Percentiles rank a stretch among this genome's conserved stretches.
These are phyloP conservation scores for Zaprionus camerounensis DNA, from an alignment of 1,140 invertebrate species.

Conservation along the genomic window DNA sequence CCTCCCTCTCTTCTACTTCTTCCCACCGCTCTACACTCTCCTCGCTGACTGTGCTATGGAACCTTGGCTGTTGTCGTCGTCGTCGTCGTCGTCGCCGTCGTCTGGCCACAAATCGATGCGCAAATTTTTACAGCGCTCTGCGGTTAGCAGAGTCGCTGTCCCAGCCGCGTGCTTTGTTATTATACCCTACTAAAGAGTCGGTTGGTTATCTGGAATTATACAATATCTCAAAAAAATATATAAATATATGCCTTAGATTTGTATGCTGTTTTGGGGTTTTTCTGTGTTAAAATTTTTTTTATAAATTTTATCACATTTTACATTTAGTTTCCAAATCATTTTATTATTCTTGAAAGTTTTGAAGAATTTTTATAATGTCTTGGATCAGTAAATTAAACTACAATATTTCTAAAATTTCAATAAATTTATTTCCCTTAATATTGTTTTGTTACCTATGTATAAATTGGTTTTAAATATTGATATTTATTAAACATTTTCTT, in stretches of 20 bases:
- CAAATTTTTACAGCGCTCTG: slow-evolving; percentile 76
- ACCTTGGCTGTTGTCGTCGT: slow-evolving; percentile 49
- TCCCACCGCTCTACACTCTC: not conserved
- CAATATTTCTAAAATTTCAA: not conserved
- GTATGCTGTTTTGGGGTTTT: accelerated
- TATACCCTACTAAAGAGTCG: slow-evolving; percentile 12
- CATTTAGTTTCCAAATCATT: not conserved
- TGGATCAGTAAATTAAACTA: not conserved
- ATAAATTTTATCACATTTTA: no score
- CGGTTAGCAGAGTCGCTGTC: slow-evolving; percentile 61
- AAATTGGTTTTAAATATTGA: not conserved
- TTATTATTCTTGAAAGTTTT: not conserved
- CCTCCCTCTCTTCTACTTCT: not conserved
- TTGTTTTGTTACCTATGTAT: not conserved
- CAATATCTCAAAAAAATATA: no score
- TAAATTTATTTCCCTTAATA: not conserved
- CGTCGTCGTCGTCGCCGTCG: slow-evolving; percentile 50
- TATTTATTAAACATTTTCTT: no score
- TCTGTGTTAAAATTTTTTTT: no score
- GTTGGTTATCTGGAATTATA: no score
- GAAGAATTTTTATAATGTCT: no score
- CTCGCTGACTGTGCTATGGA: slow-evolving; percentile 19
- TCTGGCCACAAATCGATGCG: slow-evolving; percentile 79
- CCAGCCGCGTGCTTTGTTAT: slow-evolving; percentile 16
- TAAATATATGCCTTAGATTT: no score